Conservation (phyloP, 2,888 invertebrate genomes). For the Drosophila falleni region DNA sequence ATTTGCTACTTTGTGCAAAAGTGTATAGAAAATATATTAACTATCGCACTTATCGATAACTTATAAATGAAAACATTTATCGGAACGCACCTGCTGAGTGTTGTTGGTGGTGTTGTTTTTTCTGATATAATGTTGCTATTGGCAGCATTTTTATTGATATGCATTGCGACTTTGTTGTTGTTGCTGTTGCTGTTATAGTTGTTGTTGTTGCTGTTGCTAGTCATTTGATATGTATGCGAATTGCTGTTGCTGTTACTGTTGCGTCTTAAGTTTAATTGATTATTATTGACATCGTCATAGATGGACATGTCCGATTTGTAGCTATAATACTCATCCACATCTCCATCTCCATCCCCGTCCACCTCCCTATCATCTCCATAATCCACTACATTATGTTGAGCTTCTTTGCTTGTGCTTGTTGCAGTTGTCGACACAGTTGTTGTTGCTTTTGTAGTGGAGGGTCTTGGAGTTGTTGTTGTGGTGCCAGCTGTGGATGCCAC, state of each 20-base stretch:
- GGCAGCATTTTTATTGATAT: constrained; percentile 59
- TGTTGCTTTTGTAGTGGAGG: constrained; percentile 43
- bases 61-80: not conserved
- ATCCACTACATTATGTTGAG: constrained; percentile 34
- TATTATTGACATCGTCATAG: constrained; percentile 85
- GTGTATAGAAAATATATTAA: not conserved
- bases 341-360: constrained; percentile 39
- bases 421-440: constrained; percentile 10
- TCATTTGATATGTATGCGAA: constrained; percentile 26
- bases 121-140: constrained; percentile 57
- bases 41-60: not conserved
- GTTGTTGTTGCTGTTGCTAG: constrained; percentile 48
- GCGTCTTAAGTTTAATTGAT: constrained; percentile 84
- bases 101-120: constrained; percentile 29
- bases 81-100: constrained; percentile 21
- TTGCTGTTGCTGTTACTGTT: constrained; percentile 59
- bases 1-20: not conserved
- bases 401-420: constrained; percentile 31
- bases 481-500: constrained; percentile 54
- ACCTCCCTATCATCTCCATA: constrained; percentile 42
- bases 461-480: constrained; percentile 15
- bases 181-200: constrained; percentile 20
- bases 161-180: constrained; percentile 50
- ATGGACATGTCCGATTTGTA: constrained; percentile 84
- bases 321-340: constrained; percentile 80